Evolutionary conservation across 2,797 vertebrate species (phyloP).

Genomic region (Coccyzus lansbergi): DNA sequence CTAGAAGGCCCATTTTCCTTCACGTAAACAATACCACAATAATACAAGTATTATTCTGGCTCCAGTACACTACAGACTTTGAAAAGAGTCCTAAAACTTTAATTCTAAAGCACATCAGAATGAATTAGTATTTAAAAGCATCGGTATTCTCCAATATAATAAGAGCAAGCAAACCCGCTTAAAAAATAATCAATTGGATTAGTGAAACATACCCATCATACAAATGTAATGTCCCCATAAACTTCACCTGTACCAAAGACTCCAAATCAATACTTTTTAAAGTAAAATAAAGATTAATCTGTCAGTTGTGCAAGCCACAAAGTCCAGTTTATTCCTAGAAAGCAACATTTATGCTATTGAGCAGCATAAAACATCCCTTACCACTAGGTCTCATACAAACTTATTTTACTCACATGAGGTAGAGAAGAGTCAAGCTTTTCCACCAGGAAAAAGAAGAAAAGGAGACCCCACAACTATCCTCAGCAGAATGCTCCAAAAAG

Average conservation of each 20-base stretch:
- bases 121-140: background rate
- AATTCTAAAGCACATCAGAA: background rate
- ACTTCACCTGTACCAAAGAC: background rate
- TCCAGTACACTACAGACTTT: background rate
- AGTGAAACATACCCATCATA: background rate
- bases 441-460: rapidly evolving
- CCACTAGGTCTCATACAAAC: rapidly evolving
- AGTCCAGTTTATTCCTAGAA: background rate
- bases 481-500: background rate
- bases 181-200: background rate
- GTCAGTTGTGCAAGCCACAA: background rate
- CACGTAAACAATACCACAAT: rapidly evolving
- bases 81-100: background rate
- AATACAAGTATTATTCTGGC: background rate
- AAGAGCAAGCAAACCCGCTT: background rate
- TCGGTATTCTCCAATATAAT: background rate
- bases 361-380: background rate
- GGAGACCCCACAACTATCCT: rapidly evolving
- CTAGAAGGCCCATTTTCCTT: background rate
- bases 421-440: background rate
- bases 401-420: background rate
- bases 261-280: background rate
- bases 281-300: background rate
- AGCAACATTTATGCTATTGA: rapidly evolving
- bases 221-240: background rate